phyloP scores from a whole-genome alignment of 2,113 vertebrate genomes.

The Hypocryptadius cinnamomeus region DNA sequence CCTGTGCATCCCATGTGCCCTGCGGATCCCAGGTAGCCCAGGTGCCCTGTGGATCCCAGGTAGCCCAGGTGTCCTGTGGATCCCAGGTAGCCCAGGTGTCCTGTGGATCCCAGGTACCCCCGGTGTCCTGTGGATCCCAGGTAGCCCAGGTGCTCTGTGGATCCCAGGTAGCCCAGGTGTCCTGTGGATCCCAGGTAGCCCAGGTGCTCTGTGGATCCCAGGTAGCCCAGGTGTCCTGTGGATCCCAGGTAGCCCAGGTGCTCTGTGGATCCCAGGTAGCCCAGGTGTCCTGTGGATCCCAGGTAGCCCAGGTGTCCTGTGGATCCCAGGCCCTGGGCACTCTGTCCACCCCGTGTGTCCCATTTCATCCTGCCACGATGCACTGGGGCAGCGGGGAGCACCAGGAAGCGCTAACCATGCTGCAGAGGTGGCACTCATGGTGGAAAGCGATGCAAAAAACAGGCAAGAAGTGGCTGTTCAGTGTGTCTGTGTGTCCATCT shows the following conservation, averaged over 20 bases:
- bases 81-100: too few relatives aligned
- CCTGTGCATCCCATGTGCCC: neutral
- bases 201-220: neutral
- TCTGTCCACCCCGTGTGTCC: neutral
- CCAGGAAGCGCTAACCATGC: neutral
- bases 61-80: fast-evolving
- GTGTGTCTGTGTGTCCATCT: fast-evolving
- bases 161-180: too few relatives aligned
- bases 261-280: too few relatives aligned
- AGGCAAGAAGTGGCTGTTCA: neutral
- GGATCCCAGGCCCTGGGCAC: neutral
- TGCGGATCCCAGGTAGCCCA: neutral
- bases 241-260: too few relatives aligned
- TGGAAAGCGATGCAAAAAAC: fast-evolving
- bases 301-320: too few relatives aligned
- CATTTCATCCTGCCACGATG: neutral
- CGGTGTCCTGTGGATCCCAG: too few relatives aligned
- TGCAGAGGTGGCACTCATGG: fast-evolving
- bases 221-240: too few relatives aligned
- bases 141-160: too few relatives aligned
- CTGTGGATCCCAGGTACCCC: neutral
- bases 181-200: neutral
- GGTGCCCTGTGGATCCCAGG: neutral
- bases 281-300: too few relatives aligned
- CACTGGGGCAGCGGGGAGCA: neutral